These are phyloP conservation scores for Poecilobothrus nobilitatus DNA, from an alignment of 2,888 invertebrate genomes.

Conservation along the genomic window DNA sequence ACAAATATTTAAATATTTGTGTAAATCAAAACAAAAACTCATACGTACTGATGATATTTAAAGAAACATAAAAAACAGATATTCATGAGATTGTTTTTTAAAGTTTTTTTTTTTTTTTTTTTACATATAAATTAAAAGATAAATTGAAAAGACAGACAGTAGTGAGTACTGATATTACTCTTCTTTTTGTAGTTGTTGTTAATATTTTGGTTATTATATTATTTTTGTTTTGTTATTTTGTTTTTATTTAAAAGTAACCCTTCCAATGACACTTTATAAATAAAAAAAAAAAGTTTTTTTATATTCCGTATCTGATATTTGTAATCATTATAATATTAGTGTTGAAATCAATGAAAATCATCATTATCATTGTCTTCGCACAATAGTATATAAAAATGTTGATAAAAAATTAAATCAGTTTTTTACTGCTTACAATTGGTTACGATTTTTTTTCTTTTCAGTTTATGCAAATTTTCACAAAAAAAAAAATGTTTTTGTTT, in stretches of 20 bases:
- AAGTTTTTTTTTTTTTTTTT: not conserved
- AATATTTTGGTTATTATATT: not conserved
- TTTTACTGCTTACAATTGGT: not conserved
- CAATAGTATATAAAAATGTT: no score
- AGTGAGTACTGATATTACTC: not conserved
- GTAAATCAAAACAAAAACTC: not conserved
- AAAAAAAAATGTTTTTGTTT: no score
- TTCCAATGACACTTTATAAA: no score
- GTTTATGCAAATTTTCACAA: not conserved
- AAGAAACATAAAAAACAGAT: not conserved
- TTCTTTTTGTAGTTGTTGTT: not conserved
- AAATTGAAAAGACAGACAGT: not conserved
- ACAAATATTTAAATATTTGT: not conserved
- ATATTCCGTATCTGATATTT: no score
- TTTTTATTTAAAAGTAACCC: not conserved
- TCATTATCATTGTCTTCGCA: not conserved
- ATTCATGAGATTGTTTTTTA: not conserved
- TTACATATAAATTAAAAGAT: not conserved
- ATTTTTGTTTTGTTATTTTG: no score
- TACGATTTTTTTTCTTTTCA: no score
- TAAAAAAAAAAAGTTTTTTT: not conserved
- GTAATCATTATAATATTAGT: not conserved
- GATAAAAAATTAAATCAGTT: not conserved
- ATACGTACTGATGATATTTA: not conserved
- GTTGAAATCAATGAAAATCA: not conserved